phyloP scores from a whole-genome alignment of 2,113 vertebrate genomes.

The Lichenostomus cassidix region DNA sequence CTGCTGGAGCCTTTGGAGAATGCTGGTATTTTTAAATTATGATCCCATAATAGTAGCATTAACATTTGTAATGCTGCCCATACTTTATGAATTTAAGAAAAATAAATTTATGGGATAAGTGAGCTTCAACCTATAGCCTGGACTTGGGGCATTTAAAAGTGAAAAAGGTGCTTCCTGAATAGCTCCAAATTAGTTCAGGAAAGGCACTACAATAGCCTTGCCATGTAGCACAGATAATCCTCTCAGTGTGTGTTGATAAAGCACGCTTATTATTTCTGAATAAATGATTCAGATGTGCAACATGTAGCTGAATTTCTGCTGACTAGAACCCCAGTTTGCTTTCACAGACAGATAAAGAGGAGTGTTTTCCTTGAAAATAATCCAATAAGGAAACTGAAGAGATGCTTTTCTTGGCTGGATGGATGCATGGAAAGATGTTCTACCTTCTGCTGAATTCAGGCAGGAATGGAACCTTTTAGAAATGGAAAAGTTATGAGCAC shows the following conservation, averaged over 20 bases:
- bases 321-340: not conserved
- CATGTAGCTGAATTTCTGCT: slow-evolving; percentile 18
- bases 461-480: not conserved
- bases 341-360: not conserved
- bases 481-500: not conserved
- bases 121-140: not conserved
- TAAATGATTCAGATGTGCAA: slow-evolving; percentile 41
- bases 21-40: slow-evolving; percentile 72
- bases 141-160: slow-evolving; percentile 54
- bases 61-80: slow-evolving; percentile 74
- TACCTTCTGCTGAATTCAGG: not conserved
- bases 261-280: slow-evolving; percentile 9
- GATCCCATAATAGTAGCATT: slow-evolving; percentile 73
- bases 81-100: slow-evolving; percentile 68
- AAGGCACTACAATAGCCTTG: not conserved
- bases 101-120: slow-evolving; percentile 70
- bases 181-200: slow-evolving; percentile 30
- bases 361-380: slow-evolving; percentile 9
- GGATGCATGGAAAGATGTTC: not conserved
- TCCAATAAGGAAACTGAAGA: not conserved
- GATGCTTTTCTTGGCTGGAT: not conserved
- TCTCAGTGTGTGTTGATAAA: slow-evolving; percentile 29
- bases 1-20: slow-evolving; percentile 69
- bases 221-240: slow-evolving; percentile 8
- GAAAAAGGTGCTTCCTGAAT: slow-evolving; percentile 34